phyloP scores from a whole-genome alignment of 2,888 invertebrate species.

The Lasioglossum villosulum region DNA sequence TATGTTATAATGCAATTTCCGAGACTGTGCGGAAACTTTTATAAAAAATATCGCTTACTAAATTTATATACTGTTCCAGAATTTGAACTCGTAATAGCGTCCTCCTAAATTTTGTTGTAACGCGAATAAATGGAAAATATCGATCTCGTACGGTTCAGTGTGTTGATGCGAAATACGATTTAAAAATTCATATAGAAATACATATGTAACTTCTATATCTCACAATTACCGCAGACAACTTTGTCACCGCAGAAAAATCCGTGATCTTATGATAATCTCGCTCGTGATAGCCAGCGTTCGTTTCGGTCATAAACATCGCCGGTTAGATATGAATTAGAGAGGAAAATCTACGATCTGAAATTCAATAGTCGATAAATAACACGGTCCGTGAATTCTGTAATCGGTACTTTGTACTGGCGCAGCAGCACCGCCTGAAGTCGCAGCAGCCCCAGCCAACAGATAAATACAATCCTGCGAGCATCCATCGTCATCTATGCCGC shows the following conservation, averaged over 20 bases:
- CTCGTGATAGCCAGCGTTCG: conserved; percentile 76
- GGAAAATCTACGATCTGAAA: conserved; percentile 76
- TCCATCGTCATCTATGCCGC: conserved; percentile 59
- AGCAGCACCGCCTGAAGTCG: conserved; percentile 66
- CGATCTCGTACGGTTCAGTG: no score
- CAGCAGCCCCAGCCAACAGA: conserved; percentile 43
- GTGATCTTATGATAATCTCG: background rate
- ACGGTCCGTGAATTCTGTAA: conserved; percentile 75
- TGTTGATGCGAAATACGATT: background rate
- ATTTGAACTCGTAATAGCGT: no score
- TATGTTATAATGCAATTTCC: no score
- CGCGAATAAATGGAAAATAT: no score
- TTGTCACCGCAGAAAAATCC: background rate
- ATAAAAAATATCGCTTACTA: no score
- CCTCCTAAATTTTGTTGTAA: no score
- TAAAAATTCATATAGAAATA: background rate
- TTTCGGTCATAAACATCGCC: conserved; percentile 73
- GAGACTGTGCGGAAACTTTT: no score
- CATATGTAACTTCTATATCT: background rate
- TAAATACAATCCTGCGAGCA: conserved; percentile 60
- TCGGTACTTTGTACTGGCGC: conserved; percentile 73
- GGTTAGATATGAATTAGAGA: conserved; percentile 76
- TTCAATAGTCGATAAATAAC: conserved; percentile 81
- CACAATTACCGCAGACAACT: background rate
- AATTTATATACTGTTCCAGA: no score